Base-by-base conservation (phyloP, 2,888 invertebrate genomes). In the Drosophila hamatofila region DNA sequence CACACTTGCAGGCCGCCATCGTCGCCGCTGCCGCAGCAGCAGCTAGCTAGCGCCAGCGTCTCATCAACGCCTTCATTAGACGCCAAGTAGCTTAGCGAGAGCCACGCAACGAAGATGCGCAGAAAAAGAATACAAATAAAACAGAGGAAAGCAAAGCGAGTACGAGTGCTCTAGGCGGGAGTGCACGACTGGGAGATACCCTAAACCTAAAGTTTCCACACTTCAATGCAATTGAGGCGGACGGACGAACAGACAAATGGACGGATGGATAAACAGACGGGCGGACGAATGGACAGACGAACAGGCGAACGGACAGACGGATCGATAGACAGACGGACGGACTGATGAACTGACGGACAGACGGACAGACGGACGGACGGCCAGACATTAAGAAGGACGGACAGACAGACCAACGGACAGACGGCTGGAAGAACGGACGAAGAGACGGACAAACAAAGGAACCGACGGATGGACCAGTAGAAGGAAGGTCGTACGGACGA, bases 21-120 rank as follows among this genome's bases (percentile, higher is more conserved):
- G 46, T 11, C 21, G 14, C 12, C 21, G 21, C 7, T 4, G 37
- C 16, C 14, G 42, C 18, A 4, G 41, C 18, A 1, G 41, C 41
- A 21, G 42, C 21, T 21, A 21, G 33, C n/a, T 49, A 11, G 12
- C 27, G 46, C 39, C 39, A 59, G 59, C 72, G 73, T 79, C 87
- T 89, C 88, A 87, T 89, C 89, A 79, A 81, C 89, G 87, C 89
- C 78, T 84, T 88, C 87, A 84, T 84, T 84, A 84, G 83, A 71
- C 71, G 66, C 72, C 74, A 80, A 80, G 83, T 80, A 72, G 78
- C 83, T 77, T 70, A 72, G n/a, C 21, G 27, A 2, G 27, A n/a
- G 41, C 33, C 11, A 23, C 48, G 58, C 30, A 52, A 8, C 33
- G 8, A 33, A 30, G n/a, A 30, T 49, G 48, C 27, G 27, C 48